Evolutionary conservation across 2,888 invertebrate genomes (phyloP).

Genomic region (Metalampra italica): DNA sequence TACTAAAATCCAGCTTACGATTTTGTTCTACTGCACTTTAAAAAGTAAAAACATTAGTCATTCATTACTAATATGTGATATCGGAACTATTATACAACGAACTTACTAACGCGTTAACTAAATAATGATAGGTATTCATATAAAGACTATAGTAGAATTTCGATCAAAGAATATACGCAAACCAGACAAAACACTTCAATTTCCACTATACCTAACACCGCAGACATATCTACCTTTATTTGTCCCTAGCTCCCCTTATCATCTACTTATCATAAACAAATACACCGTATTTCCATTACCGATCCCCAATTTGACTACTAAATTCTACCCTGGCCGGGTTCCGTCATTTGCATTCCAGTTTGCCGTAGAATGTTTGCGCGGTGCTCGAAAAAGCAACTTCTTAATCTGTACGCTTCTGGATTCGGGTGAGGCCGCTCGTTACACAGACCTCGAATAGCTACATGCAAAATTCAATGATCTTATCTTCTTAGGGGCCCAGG

Average conservation of each 20-base stretch:
- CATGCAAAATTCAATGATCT: neutral
- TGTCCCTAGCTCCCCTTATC: conserved; percentile 19
- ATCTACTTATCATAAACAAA: conserved; percentile 35
- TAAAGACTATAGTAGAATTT: no score
- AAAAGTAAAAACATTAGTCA: no score
- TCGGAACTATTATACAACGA: no score
- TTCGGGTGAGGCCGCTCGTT: conserved; percentile 20
- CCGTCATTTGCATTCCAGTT: conserved; percentile 30
- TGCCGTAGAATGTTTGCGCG: conserved; percentile 31
- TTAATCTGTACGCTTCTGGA: conserved; percentile 29
- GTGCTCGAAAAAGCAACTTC: conserved; percentile 51
- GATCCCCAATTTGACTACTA: conserved; percentile 33
- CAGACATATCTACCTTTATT: conserved; percentile 1
- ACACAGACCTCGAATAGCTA: conserved; percentile 20
- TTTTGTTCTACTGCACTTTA: no score
- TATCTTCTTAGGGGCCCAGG: no score
- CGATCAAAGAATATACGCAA: no score
- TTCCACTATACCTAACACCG: neutral
- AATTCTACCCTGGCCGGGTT: conserved; percentile 19
- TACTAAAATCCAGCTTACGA: no score
- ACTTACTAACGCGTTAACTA: no score
- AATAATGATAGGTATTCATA: no score
- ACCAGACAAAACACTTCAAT: neutral
- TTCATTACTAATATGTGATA: no score
- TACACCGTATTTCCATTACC: conserved; percentile 39